Conservation (phyloP, 2,888 invertebrate genomes). For the Hydrotaea diabolus region DNA sequence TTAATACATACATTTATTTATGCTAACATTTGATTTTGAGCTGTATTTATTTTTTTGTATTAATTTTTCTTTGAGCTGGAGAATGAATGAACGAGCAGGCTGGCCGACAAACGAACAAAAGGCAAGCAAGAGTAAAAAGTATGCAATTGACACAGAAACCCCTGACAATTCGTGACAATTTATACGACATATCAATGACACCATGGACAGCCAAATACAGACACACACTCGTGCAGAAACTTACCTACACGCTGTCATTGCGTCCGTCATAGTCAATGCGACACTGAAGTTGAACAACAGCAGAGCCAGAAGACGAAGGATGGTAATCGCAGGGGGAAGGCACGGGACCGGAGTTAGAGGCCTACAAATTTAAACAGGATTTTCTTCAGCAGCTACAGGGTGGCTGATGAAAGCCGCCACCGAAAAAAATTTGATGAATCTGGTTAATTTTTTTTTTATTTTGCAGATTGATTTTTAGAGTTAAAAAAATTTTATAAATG, state of each 20-base stretch:
- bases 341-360: too few species aligned
- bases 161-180: conserved; percentile 71
- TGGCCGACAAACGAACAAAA: conserved; percentile 10
- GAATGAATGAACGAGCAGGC: conserved; percentile 12
- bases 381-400: too few species aligned
- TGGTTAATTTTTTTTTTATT: too few species aligned
- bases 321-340: background rate
- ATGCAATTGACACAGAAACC: conserved; percentile 68
- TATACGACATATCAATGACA: conserved; percentile 70
- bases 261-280: background rate
- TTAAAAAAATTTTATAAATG: too few species aligned
- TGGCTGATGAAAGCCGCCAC: too few species aligned
- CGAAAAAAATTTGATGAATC: too few species aligned
- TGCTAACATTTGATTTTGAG: conserved; percentile 22
- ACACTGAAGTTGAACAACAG: conserved; percentile 16
- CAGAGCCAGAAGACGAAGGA: background rate
- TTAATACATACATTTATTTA: conserved; percentile 47
- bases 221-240: background rate
- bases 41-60: background rate
- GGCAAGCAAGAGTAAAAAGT: conserved; percentile 27
- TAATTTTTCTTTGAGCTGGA: conserved; percentile 8
- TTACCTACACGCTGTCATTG: background rate
- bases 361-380: too few species aligned
- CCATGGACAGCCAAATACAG: conserved; percentile 46
- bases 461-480: too few species aligned